Evolutionary conservation across 2,888 invertebrate species (phyloP).

Genomic region (Acanthosoma haemorrhoidale): DNA sequence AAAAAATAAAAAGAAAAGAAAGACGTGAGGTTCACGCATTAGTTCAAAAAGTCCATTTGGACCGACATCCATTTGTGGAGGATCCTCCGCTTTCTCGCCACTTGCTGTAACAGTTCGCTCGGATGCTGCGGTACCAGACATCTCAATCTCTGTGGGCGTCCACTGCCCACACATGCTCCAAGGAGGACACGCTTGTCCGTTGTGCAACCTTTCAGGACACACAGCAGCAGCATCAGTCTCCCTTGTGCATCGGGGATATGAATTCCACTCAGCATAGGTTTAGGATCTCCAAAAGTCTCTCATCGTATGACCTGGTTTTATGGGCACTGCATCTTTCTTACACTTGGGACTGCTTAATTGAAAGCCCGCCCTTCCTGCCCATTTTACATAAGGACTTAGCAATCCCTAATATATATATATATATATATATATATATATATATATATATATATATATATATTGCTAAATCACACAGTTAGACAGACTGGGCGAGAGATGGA

Average conservation of each 20-base stretch:
- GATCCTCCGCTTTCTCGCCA: slow-evolving; percentile 6
- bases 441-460: too few species aligned
- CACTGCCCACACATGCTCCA: background rate
- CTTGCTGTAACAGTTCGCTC: background rate
- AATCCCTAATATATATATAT: too few species aligned
- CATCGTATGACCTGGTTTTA: too few species aligned
- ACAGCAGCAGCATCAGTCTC: background rate
- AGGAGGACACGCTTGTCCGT: background rate
- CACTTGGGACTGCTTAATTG: too few species aligned
- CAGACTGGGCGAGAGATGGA: too few species aligned
- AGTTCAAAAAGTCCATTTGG: background rate
- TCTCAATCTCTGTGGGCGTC: slow-evolving; percentile 21
- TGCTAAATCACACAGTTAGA: too few species aligned
- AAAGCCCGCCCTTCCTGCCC: too few species aligned
- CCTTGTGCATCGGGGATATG: background rate
- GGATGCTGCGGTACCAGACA: slow-evolving; percentile 9
- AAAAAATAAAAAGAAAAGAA: background rate
- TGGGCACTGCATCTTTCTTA: too few species aligned
- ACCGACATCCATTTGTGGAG: background rate
- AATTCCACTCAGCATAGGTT: too few species aligned
- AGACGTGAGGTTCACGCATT: background rate
- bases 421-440: too few species aligned
- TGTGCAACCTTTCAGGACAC: background rate
- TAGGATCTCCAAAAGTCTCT: too few species aligned
- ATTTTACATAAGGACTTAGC: too few species aligned